Evolutionary conservation across 2,797 vertebrate genomes (phyloP).

Genomic region (Sebastiscus tertius): DNA sequence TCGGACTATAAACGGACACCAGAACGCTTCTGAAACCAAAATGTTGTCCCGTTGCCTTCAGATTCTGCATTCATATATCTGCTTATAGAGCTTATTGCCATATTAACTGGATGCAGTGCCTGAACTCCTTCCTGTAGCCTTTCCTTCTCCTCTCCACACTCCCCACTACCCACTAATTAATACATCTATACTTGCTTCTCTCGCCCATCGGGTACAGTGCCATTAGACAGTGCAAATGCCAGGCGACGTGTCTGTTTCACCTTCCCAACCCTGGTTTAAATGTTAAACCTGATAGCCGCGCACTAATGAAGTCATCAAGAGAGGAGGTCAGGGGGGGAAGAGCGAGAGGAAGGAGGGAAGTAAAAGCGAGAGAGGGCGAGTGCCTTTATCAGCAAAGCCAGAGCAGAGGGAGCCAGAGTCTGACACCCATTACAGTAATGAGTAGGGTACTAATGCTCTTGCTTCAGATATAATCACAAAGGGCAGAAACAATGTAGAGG

Average conservation of each 20-base stretch:
- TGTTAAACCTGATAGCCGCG: conserved; percentile 83
- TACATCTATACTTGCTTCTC: conserved; percentile 62
- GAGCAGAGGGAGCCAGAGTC: conserved; percentile 62
- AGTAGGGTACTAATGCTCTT: conserved; percentile 76
- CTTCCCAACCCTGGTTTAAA: conserved; percentile 82
- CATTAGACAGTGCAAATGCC: conserved; percentile 84
- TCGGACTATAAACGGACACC: not conserved
- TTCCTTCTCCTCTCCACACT: conserved; percentile 14
- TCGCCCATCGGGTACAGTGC: conserved; percentile 49
- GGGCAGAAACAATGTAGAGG: conserved; percentile 67
- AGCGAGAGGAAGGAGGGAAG: conserved; percentile 25
- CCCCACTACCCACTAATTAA: conserved; percentile 67
- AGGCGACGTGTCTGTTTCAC: conserved; percentile 78
- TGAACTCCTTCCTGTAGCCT: conserved; percentile 13
- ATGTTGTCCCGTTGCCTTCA: not conserved
- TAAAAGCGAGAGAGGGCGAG: conserved; percentile 16
- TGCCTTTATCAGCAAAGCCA: conserved; percentile 42
- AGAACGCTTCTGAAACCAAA: not conserved
- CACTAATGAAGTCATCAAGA: conserved; percentile 82
- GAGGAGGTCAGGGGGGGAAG: conserved; percentile 47
- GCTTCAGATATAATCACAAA: conserved; percentile 75
- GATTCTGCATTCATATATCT: not conserved
- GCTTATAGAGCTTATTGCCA: not conserved
- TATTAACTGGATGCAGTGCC: conserved; percentile 3
- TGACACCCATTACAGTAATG: conserved; percentile 83